These are phyloP conservation scores for Meteorus colon DNA, from an alignment of 2,888 invertebrate genomes.

Conservation along the genomic window DNA sequence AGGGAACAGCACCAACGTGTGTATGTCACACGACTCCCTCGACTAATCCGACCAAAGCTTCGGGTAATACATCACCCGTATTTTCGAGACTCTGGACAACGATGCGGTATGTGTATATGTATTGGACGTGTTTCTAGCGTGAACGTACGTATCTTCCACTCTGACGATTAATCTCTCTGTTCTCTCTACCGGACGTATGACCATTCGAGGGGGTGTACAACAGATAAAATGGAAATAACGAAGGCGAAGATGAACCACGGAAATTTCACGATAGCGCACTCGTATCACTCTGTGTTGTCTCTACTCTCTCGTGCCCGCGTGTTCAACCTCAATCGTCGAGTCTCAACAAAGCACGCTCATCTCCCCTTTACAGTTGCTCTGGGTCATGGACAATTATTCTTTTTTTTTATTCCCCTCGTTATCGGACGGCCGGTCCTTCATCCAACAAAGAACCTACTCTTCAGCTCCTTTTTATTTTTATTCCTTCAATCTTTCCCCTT, in stretches of 20 bases:
- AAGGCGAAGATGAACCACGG: conserved; percentile 27
- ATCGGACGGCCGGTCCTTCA: conserved; percentile 11
- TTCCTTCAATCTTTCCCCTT: neutral
- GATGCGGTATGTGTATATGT: neutral
- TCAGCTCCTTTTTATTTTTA: neutral
- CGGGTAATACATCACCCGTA: conserved; percentile 12
- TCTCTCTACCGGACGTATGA: conserved; percentile 18
- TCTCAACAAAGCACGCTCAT: neutral
- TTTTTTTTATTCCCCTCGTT: conserved; percentile 29
- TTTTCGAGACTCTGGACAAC: neutral
- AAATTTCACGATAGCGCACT: conserved; percentile 14
- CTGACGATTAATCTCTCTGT: conserved; percentile 42
- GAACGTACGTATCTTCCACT: conserved; percentile 31
- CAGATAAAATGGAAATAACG: conserved; percentile 28
- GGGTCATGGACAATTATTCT: conserved; percentile 40
- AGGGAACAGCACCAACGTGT: neutral
- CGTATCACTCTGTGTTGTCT: neutral
- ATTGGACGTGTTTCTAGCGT: conserved; percentile 31
- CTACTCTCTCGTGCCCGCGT: neutral
- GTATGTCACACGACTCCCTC: neutral
- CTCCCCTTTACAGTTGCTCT: neutral
- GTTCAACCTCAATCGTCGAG: conserved; percentile 18
- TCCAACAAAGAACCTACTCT: conserved; percentile 13
- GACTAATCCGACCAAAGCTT: conserved; percentile 40
- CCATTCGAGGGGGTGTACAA: conserved; percentile 25